A percentile compares a stretch with the other conserved stretches of the same genome.
Conservation (phyloP, 2,797 vertebrate genomes). For the Trachops cirrhosus region DNA sequence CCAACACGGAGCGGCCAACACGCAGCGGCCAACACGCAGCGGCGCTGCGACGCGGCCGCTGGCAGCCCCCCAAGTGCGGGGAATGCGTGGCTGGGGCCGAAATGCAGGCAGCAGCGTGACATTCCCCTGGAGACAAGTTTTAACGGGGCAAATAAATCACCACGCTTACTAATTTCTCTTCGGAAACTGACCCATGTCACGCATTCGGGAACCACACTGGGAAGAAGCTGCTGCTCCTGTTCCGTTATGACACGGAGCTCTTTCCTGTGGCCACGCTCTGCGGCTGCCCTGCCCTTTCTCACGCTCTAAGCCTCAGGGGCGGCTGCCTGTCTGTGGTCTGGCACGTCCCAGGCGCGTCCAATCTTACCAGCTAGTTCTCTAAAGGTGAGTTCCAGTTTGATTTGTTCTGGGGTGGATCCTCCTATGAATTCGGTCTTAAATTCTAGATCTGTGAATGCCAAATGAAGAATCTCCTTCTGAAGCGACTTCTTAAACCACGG, state of each 20-base stretch:
- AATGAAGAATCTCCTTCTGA: constrained; percentile 93
- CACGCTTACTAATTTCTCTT: not conserved
- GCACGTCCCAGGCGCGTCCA: not conserved
- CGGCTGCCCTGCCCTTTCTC: not conserved
- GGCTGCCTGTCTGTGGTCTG: not conserved
- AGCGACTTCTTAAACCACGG: constrained; percentile 99
- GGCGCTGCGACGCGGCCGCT: not conserved
- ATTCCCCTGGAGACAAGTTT: not conserved
- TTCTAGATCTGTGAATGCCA: constrained; percentile 92
- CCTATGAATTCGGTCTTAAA: constrained; percentile 95
- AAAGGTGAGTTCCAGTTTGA: constrained; percentile 96
- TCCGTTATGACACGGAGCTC: not conserved
- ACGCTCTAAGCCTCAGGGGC: not conserved
- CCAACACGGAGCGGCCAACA: not conserved
- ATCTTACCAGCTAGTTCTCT: constrained; percentile 92
- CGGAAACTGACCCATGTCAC: not conserved
- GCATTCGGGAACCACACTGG: not conserved
- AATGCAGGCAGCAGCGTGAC: not conserved
- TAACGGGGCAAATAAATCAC: not conserved
- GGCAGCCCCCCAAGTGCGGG: not conserved
- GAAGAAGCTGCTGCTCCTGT: not conserved
- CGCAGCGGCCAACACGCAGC: not conserved
- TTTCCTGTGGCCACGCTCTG: not conserved
- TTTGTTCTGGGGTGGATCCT: constrained; percentile 92
- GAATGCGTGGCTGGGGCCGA: not conserved